phyloP scores from a whole-genome alignment of 2,888 invertebrate genomes.

The Pammene fasciana region DNA sequence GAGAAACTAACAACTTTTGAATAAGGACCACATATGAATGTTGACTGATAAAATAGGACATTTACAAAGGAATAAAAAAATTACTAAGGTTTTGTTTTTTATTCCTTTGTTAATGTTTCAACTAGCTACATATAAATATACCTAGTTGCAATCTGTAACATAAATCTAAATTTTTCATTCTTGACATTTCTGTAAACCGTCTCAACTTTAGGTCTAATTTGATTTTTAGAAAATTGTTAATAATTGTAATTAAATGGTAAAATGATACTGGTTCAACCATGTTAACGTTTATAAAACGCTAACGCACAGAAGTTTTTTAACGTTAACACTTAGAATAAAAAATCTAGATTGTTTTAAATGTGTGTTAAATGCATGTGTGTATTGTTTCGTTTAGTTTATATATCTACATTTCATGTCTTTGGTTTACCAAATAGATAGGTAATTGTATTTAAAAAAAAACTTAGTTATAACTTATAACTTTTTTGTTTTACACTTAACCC shows the following conservation, averaged over 20 bases:
- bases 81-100: slow-evolving; percentile 5
- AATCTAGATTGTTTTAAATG: slow-evolving; percentile 17
- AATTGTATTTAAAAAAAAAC: too few species aligned
- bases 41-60: slow-evolving; percentile 52
- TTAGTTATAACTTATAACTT: too few species aligned
- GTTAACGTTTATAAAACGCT: neutral
- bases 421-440: too few species aligned
- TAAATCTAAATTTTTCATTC: slow-evolving; percentile 12
- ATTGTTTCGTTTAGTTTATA: neutral
- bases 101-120: slow-evolving; percentile 49
- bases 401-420: too few species aligned
- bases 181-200: neutral
- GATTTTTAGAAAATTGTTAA: too few species aligned
- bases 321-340: slow-evolving; percentile 7
- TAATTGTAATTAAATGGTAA: too few species aligned
- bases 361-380: slow-evolving; percentile 3
- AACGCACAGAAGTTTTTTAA: too few species aligned
- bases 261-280: too few species aligned
- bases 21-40: slow-evolving; percentile 20
- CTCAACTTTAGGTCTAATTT: too few species aligned
- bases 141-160: slow-evolving; percentile 40
- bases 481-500: too few species aligned
- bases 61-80: slow-evolving; percentile 59
- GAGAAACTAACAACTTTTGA: slow-evolving; percentile 1
- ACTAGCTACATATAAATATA: too few species aligned